Evolutionary conservation across 2,113 vertebrate genomes (phyloP).

Genomic region (Tiliqua scincoides): DNA sequence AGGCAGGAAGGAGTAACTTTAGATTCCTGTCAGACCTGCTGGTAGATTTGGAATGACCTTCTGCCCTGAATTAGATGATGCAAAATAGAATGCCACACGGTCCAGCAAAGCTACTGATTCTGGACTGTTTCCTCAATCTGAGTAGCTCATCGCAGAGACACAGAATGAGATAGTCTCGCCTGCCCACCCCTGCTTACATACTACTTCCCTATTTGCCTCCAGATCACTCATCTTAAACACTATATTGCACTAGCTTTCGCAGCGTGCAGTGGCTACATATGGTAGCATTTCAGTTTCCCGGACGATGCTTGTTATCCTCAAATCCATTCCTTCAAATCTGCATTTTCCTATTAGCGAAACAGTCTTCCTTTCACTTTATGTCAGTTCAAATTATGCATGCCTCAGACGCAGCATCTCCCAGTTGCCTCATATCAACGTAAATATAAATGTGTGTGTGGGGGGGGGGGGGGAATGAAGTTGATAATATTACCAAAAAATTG

Average conservation of each 20-base stretch:
- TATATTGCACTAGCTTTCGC: conserved; percentile 16
- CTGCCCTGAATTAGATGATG: too few relatives aligned
- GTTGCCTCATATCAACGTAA: conserved; percentile 52
- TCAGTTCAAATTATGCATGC: conserved; percentile 54
- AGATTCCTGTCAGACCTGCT: too few relatives aligned
- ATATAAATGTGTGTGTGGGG: too few relatives aligned
- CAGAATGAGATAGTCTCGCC: background rate
- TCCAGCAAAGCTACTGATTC: background rate
- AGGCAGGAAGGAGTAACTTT: too few relatives aligned
- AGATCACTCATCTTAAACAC: background rate
- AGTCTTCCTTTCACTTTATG: conserved; percentile 42
- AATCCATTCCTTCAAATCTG: conserved; percentile 40
- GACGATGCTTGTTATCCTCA: conserved; percentile 46
- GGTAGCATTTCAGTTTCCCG: conserved; percentile 38
- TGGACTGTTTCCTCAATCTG: background rate
- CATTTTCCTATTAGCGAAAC: conserved; percentile 38
- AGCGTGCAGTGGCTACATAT: background rate
- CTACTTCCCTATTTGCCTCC: conserved; percentile 18
- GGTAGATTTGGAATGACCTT: too few relatives aligned
- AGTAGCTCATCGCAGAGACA: background rate
- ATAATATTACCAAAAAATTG: conserved; percentile 52
- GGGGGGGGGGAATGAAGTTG: conserved; percentile 50
- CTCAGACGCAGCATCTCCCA: conserved; percentile 30
- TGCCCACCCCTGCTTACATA: background rate
- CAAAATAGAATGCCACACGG: too few relatives aligned